Conservation (phyloP, 2,888 invertebrate genomes). For the Parnassius smintheus region DNA sequence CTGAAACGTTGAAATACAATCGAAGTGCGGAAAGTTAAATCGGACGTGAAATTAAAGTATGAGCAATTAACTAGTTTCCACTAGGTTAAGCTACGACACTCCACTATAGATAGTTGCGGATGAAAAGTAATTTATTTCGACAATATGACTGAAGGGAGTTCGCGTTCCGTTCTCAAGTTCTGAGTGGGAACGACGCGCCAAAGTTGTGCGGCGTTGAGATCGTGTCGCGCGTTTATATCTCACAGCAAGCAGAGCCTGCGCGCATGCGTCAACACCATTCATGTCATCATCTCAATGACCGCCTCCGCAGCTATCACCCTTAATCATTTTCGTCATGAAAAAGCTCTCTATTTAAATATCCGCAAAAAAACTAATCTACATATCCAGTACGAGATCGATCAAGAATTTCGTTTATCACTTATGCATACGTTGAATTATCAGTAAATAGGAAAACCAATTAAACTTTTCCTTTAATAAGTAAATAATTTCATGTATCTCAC, state of each 20-base stretch:
- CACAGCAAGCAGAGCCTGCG: constrained; percentile 41
- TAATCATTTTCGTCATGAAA: constrained; percentile 31
- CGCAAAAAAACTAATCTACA: no score
- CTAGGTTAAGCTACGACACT: constrained; percentile 17
- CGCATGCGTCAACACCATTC: constrained; percentile 63
- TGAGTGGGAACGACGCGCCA: constrained; percentile 70
- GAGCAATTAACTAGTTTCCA: constrained; percentile 15
- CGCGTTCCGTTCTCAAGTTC: constrained; percentile 51
- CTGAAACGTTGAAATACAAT: constrained; percentile 1
- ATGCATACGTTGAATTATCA: neutral
- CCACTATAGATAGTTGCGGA: constrained; percentile 34
- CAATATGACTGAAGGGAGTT: constrained; percentile 36
- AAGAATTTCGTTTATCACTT: constrained; percentile 31
- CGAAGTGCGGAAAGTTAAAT: constrained; percentile 1
- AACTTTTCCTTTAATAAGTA: constrained; percentile 1
- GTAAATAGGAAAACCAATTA: constrained; percentile 2
- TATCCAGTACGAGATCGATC: constrained; percentile 7
- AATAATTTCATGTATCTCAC: neutral
- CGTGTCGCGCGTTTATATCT: constrained; percentile 72
- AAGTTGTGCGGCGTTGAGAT: constrained; percentile 70
- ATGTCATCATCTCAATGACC: constrained; percentile 71
- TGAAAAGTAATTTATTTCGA: constrained; percentile 32
- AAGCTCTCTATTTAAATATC: neutral
- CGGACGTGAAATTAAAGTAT: constrained; percentile 10
- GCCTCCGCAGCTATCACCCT: constrained; percentile 61